Conservation (phyloP, 2,888 invertebrate genomes). For the Ganaspis brasiliensis region DNA sequence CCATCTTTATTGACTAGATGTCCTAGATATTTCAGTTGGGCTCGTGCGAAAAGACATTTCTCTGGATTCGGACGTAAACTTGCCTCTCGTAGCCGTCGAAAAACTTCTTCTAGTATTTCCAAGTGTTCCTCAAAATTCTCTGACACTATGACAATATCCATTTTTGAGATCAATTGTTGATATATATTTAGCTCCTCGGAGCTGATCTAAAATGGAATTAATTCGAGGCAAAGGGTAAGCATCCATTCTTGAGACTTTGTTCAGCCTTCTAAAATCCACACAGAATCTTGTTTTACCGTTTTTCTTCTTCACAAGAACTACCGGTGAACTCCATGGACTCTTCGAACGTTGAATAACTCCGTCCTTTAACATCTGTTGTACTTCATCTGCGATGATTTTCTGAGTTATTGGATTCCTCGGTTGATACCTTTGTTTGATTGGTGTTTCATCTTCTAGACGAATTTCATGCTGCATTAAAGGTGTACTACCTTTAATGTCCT, state of each 20-base stretch:
- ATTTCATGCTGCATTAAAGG: too few species aligned
- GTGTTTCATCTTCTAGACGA: too few species aligned
- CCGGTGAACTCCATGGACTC: conserved; percentile 47
- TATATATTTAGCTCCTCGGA: conserved; percentile 68
- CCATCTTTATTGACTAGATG: conserved; percentile 42
- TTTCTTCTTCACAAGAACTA: too few species aligned
- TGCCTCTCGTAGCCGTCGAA: conserved; percentile 59
- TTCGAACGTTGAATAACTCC: too few species aligned
- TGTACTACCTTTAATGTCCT: too few species aligned
- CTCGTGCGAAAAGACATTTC: conserved; percentile 66
- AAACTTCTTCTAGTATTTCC: conserved; percentile 51
- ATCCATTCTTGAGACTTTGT: conserved; percentile 5
- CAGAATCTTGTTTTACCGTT: conserved; percentile 42
- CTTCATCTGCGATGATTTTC: too few species aligned
- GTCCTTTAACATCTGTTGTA: too few species aligned
- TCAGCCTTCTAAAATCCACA: conserved; percentile 28
- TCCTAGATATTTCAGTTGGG: conserved; percentile 57
- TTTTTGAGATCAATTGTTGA: conserved; percentile 67
- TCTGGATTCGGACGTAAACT: conserved; percentile 59
- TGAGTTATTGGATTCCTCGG: too few species aligned
- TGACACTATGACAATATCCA: conserved; percentile 51
- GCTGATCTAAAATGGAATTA: conserved; percentile 65
- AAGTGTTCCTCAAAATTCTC: conserved; percentile 16
- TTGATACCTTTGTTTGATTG: too few species aligned
- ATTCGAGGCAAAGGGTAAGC: conserved; percentile 53